Conservation (phyloP, 2,797 vertebrate species). For the Sebastes diploproa region DNA sequence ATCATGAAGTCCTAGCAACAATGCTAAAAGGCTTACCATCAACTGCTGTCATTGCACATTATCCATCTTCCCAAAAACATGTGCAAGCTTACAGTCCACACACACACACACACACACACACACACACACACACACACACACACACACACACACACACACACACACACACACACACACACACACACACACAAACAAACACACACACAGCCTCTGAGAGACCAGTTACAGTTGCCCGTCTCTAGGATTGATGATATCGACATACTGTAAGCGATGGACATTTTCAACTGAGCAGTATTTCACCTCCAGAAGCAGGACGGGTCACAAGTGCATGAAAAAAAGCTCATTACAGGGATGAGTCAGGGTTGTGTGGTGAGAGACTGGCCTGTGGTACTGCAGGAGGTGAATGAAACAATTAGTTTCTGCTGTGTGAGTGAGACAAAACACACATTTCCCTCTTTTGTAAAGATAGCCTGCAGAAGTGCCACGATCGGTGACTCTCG, state of each 20-base stretch:
- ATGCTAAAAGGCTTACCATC: conserved; percentile 70
- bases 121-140: not conserved
- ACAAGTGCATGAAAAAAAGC: conserved; percentile 45
- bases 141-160: not conserved
- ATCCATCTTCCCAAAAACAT: conserved; percentile 40
- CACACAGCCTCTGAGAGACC: conserved; percentile 15
- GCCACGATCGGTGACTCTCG: conserved; percentile 55
- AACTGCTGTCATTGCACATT: conserved; percentile 69
- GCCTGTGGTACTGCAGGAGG: conserved; percentile 57
- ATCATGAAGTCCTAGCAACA: conserved; percentile 57
- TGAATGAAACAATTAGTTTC: conserved; percentile 70
- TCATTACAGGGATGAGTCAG: conserved; percentile 63
- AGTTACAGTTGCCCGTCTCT: conserved; percentile 28
- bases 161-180: not conserved
- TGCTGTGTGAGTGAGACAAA: conserved; percentile 56
- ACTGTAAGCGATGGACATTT: conserved; percentile 47
- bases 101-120: not conserved
- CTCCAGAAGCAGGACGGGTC: conserved; percentile 57
- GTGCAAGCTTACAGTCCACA: conserved; percentile 5
- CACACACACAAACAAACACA: not conserved
- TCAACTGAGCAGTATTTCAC: conserved; percentile 47
- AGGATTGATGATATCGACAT: conserved; percentile 60
- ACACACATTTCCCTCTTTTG: conserved; percentile 60
- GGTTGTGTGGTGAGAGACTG: conserved; percentile 35
- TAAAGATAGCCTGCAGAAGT: conserved; percentile 64